Base-by-base conservation (phyloP, 1,140 invertebrate species). In the Berghia stephanieae region DNA sequence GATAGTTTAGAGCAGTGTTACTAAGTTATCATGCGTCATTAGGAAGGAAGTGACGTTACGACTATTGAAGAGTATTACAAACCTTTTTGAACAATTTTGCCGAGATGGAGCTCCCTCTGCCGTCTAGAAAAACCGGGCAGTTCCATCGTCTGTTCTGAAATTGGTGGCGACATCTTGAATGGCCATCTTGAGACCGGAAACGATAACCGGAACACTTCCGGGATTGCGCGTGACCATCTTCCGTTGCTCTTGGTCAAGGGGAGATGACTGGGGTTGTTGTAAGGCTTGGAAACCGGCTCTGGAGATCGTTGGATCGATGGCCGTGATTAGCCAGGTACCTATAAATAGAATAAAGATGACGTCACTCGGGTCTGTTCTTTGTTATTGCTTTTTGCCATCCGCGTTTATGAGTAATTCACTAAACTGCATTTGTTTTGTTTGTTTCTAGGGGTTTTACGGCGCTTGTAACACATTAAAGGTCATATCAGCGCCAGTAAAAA, bases 111-210 rank as follows among this genome's bases (percentile, higher is more conserved):
- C 83, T 83, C 1, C 86, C 86, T 16, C 60, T 60, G 27, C 82
- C 80, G 40, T 85, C 83, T 36, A 83, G 82, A 24, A 82, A 78
- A 2, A 84, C 86, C 2, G 88, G 85, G 80, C 89, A 90, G 74
- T 90, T 90, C 89, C 89, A 90, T 31, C 85, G 84, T 44, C 89
- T 79, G 69, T 87, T 83, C 71, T 82, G 69, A 72, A 90, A 89
- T 75, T 90, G 89, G 75, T 82, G 81, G 76, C 87, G 83, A 76
- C 89, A 90, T 79, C 88, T 21, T 88, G 82, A 6, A 90, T 86
- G 2, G 89, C 88, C 74, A 87, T 84, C 60, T 83, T 81, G 16
- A 88, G 88, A 18, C 88, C 88, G 67, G 81, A 83, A 8, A 81
- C 84, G 8, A 90, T 77, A 8, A 87, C 87, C 42, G 84, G 72